Percentiles rank a stretch among this genome's conserved stretches.
Conservation (phyloP, 1,140 invertebrate species). For the Papilio polytes region DNA sequence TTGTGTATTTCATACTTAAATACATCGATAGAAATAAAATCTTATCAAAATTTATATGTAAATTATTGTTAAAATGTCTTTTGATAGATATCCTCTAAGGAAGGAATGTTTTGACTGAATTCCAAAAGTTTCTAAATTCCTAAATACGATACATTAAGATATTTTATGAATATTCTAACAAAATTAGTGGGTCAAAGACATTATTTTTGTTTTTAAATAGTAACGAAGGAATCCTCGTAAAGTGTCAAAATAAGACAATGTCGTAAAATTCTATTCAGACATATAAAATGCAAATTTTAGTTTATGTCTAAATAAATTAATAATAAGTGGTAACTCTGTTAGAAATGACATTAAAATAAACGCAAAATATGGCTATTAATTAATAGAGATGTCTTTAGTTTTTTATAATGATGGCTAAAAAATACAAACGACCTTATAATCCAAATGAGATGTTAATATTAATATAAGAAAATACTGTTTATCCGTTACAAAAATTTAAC, state of each 20-base stretch:
- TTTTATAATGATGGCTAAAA: background rate
- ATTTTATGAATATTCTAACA: slow-evolving; percentile 33
- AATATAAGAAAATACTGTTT: background rate
- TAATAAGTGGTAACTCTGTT: slow-evolving; percentile 8
- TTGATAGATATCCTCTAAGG: slow-evolving; percentile 3
- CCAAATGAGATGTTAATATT: background rate
- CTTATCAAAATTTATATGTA: background rate
- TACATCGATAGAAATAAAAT: background rate
- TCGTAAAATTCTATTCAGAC: slow-evolving; percentile 20
- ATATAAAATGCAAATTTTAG: slow-evolving; percentile 36
- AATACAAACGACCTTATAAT: background rate
- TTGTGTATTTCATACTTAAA: background rate
- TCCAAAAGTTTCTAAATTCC: slow-evolving; percentile 38
- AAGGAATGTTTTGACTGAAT: background rate
- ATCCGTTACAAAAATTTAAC: background rate
- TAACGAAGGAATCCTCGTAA: slow-evolving; percentile 34
- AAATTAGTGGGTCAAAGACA: slow-evolving; percentile 38
- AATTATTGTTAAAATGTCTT: background rate
- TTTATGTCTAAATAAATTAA: slow-evolving; percentile 37
- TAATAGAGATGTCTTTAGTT: background rate
- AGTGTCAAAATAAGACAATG: slow-evolving; percentile 28
- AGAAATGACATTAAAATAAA: slow-evolving; percentile 28
- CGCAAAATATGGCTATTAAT: background rate
- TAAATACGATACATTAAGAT: background rate
- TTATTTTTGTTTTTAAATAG: slow-evolving; percentile 10